Percentiles rank a stretch among this genome's conserved stretches.
Evolutionary conservation across 2,797 vertebrate species (phyloP).

Genomic region (Telmatherina bonti): DNA sequence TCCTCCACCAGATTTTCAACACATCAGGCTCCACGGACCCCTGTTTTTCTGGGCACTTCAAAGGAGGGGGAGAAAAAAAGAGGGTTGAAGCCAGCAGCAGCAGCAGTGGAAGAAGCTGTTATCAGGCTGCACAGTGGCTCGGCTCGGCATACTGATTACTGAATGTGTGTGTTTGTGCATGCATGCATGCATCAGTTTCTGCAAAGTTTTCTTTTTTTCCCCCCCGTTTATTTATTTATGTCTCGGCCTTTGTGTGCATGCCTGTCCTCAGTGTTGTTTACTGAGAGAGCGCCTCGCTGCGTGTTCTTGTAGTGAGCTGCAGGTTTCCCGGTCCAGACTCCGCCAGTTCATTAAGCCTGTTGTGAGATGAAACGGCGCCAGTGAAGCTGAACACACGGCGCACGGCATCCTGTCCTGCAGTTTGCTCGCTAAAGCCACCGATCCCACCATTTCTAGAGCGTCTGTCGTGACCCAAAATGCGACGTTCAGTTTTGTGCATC

Average conservation of each 20-base stretch:
- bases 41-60: constrained; percentile 41
- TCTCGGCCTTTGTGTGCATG: background rate
- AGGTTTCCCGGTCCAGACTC: constrained; percentile 43
- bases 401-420: constrained; percentile 55
- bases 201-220: constrained; percentile 7
- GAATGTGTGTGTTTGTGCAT: constrained; percentile 30
- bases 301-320: constrained; percentile 29
- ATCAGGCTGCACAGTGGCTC: constrained; percentile 64
- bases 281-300: background rate
- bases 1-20: constrained; percentile 35
- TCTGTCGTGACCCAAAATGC: constrained; percentile 14
- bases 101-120: constrained; percentile 62
- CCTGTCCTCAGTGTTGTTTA: background rate
- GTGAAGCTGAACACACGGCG: constrained; percentile 50
- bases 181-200: constrained; percentile 26
- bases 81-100: constrained; percentile 49
- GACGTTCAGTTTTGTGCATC: constrained; percentile 20
- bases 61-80: constrained; percentile 9
- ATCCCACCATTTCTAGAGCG: background rate
- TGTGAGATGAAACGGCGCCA: constrained; percentile 60
- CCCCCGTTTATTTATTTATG: background rate
- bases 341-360: constrained; percentile 50
- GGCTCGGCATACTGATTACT: constrained; percentile 73
- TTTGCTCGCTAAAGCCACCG: constrained; percentile 22
- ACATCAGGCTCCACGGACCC: constrained; percentile 41